A percentile compares a stretch with the other conserved stretches of the same genome.
phyloP scores from a whole-genome alignment of 37 sponge, comb jelly and placozoan species.

The Halisarca cf. caerulea region DNA sequence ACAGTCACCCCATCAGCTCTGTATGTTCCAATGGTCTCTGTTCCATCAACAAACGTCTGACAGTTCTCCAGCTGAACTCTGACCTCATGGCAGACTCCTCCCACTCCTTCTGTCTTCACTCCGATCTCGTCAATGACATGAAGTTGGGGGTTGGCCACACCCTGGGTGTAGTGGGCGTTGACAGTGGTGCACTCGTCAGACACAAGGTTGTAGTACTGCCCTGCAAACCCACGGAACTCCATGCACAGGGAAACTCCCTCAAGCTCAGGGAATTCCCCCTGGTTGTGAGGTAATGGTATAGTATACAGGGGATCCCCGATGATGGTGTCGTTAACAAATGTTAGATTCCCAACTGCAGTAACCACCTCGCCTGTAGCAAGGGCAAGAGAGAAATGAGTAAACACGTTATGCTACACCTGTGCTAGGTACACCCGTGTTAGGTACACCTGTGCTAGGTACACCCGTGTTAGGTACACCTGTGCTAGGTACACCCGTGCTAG shows the following conservation, averaged over 20 bases:
- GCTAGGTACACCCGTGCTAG: too few relatives aligned
- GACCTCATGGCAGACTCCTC: not conserved
- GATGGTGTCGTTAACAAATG: not conserved
- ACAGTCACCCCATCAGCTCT: not conserved
- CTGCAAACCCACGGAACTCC: not conserved
- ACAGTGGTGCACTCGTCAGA: conserved; percentile 17
- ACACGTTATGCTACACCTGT: too few relatives aligned
- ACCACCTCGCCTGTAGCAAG: too few relatives aligned
- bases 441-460: too few relatives aligned
- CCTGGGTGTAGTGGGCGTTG: conserved; percentile 7
- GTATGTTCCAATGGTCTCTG: not conserved
- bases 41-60: not conserved
- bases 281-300: not conserved
- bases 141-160: not conserved
- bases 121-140: conserved; percentile 2
- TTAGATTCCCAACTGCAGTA: too few relatives aligned
- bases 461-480: too few relatives aligned
- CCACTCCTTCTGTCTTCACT: not conserved
- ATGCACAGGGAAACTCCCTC: conserved; percentile 12
- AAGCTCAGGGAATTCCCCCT: not conserved
- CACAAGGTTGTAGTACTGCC: not conserved
- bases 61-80: not conserved
- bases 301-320: not conserved
- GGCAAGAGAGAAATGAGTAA: too few relatives aligned
- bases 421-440: too few relatives aligned